Percentiles rank a stretch among this genome's conserved stretches.
phyloP scores from a whole-genome alignment of 92 coral and sea anemone species.

The Palythoa caribaeorum region DNA sequence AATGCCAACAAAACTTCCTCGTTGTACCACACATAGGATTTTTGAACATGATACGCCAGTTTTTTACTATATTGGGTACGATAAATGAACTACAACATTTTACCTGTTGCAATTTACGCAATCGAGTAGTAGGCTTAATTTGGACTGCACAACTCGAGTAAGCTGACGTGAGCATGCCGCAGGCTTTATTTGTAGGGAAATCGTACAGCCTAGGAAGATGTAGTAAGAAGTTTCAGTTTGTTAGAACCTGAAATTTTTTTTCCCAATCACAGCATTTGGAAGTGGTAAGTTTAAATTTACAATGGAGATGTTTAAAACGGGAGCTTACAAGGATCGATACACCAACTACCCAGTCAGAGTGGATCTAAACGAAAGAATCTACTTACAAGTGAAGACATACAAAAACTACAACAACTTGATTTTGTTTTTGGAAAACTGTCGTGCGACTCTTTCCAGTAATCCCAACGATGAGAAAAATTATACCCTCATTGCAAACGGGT shows the following conservation, averaged over 20 bases:
- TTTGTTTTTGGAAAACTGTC: conserved; percentile 35
- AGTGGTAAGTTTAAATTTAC: conserved; percentile 19
- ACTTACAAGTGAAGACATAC: background rate
- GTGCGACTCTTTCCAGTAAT: conserved; percentile 23
- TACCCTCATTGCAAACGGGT: conserved; percentile 30
- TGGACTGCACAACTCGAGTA: too few species aligned
- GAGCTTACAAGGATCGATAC: background rate
- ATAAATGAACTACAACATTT: too few species aligned
- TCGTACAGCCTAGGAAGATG: too few species aligned
- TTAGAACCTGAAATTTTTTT: background rate
- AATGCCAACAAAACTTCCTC: too few species aligned
- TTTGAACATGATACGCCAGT: too few species aligned
- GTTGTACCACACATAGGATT: too few species aligned
- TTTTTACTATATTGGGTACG: too few species aligned
- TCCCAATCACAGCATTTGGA: background rate
- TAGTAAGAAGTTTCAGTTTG: too few species aligned
- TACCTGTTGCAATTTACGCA: too few species aligned
- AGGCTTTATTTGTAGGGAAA: too few species aligned
- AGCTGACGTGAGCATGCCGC: too few species aligned
- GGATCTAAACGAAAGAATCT: conserved; percentile 15
- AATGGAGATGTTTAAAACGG: conserved; percentile 34
- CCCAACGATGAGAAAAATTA: conserved; percentile 14
- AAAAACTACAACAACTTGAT: conserved; percentile 17
- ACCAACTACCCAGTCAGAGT: conserved; percentile 28
- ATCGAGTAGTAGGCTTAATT: too few species aligned